A percentile compares a stretch with the other conserved stretches of the same genome.
Conservation (phyloP, 1,140 invertebrate species). For the Drosophila willistoni region DNA sequence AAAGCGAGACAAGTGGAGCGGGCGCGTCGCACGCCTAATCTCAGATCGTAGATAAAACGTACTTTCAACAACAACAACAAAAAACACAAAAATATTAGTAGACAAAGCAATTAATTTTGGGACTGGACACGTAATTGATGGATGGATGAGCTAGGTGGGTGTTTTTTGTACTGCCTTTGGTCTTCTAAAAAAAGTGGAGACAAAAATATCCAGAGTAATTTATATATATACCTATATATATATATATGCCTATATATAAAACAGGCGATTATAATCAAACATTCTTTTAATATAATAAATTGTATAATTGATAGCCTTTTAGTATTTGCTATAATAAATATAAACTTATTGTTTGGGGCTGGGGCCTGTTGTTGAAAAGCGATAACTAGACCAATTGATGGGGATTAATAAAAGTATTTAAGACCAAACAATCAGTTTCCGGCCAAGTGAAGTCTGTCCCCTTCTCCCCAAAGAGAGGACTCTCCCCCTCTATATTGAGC, state of each 20-base stretch:
- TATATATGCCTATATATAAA: background rate
- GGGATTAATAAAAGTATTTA: constrained; percentile 67
- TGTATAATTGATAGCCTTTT: constrained; percentile 57
- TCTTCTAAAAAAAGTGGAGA: constrained; percentile 41
- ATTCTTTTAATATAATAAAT: constrained; percentile 25
- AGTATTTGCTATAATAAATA: constrained; percentile 38
- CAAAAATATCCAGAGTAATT: background rate
- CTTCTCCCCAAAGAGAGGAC: background rate
- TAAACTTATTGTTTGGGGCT: constrained; percentile 48
- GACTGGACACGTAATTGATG: constrained; percentile 42
- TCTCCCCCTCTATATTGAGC: background rate
- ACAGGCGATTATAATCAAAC: background rate
- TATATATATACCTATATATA: constrained; percentile 17
- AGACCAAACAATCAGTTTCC: constrained; percentile 50
- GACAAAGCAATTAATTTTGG: constrained; percentile 52
- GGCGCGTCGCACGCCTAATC: constrained; percentile 68
- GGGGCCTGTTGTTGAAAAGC: constrained; percentile 14
- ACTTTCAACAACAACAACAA: background rate
- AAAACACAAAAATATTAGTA: constrained; percentile 1
- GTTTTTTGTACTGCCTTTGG: background rate
- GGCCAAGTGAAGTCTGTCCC: constrained; percentile 42
- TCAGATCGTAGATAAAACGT: constrained; percentile 64
- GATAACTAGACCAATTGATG: constrained; percentile 42
- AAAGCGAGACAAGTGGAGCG: background rate
- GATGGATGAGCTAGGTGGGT: constrained; percentile 16